Evolutionary conservation across 1,140 invertebrate species (phyloP).

Genomic region (Drosophila ironensis): DNA sequence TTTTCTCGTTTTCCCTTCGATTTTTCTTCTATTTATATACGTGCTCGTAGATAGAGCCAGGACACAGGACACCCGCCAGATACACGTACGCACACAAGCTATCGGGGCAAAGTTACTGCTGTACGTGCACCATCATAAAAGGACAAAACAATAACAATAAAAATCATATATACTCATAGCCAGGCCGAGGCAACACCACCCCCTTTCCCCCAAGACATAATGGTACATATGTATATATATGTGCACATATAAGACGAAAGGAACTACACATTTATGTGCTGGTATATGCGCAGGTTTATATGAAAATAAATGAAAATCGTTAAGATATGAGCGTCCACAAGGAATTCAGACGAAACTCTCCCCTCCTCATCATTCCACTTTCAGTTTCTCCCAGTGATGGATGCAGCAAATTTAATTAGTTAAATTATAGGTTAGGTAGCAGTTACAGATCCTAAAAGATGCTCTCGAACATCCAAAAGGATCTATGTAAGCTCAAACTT

Average conservation of each 20-base stretch:
- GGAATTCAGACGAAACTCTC: not conserved
- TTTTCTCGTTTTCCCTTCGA: constrained; percentile 65
- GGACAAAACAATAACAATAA: constrained; percentile 81
- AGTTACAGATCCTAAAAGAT: too few species aligned
- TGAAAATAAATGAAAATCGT: constrained; percentile 50
- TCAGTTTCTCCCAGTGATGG: too few species aligned
- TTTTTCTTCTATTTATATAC: constrained; percentile 44
- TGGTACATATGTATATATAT: constrained; percentile 4
- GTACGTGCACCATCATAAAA: constrained; percentile 70
- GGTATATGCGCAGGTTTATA: constrained; percentile 26
- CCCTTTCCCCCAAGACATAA: not conserved
- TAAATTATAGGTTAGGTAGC: too few species aligned
- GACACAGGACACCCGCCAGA: constrained; percentile 15
- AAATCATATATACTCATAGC: constrained; percentile 67
- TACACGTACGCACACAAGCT: constrained; percentile 29
- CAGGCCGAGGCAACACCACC: not conserved
- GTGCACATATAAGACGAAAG: too few species aligned
- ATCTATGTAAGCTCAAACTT: too few species aligned
- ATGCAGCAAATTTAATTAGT: too few species aligned
- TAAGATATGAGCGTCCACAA: constrained; percentile 64
- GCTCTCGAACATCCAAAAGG: too few species aligned
- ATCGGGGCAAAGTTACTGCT: constrained; percentile 43
- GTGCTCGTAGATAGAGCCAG: constrained; percentile 31
- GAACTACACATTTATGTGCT: constrained; percentile 1
- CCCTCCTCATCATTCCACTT: too few species aligned